Conservation (phyloP, 2,888 invertebrate species). For the Alloplasta piceator region DNA sequence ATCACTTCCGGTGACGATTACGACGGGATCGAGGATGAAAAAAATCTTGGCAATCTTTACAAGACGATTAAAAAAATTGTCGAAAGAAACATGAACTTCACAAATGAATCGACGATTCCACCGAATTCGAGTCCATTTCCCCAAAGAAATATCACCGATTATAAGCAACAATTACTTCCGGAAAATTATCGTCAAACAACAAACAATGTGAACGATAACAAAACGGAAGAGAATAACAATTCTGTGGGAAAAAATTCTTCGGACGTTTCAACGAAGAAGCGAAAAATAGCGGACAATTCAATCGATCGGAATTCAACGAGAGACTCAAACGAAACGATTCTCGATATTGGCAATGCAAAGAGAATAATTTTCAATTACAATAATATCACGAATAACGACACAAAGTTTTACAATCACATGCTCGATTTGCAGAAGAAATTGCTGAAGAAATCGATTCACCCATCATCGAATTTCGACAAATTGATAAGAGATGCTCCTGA, state of each 20-base stretch:
- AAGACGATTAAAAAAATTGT: constrained; percentile 52
- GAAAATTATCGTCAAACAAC: background rate
- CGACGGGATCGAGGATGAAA: constrained; percentile 6
- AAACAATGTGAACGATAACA: background rate
- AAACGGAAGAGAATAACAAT: constrained; percentile 10
- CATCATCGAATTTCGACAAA: constrained; percentile 5
- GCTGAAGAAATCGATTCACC: constrained; percentile 33
- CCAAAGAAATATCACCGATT: background rate
- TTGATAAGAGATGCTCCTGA: background rate
- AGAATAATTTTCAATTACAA: background rate
- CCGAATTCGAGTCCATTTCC: background rate
- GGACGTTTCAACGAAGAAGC: background rate
- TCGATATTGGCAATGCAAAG: constrained; percentile 38
- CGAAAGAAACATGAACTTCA: constrained; percentile 33
- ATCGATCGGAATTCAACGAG: background rate
- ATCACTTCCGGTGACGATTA: constrained; percentile 4
- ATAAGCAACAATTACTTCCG: background rate
- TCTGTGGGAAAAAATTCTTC: constrained; percentile 5
- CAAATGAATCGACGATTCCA: background rate
- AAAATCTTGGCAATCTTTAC: constrained; percentile 47
- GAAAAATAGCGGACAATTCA: background rate
- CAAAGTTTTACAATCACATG: constrained; percentile 49
- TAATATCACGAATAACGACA: constrained; percentile 24
- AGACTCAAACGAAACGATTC: background rate
- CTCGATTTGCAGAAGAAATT: constrained; percentile 45